These are phyloP conservation scores for Hydractinia symbiolongicarpus DNA, from an alignment of 30 jellyfish, hydroid and myxozoan genomes.

Conservation along the genomic window DNA sequence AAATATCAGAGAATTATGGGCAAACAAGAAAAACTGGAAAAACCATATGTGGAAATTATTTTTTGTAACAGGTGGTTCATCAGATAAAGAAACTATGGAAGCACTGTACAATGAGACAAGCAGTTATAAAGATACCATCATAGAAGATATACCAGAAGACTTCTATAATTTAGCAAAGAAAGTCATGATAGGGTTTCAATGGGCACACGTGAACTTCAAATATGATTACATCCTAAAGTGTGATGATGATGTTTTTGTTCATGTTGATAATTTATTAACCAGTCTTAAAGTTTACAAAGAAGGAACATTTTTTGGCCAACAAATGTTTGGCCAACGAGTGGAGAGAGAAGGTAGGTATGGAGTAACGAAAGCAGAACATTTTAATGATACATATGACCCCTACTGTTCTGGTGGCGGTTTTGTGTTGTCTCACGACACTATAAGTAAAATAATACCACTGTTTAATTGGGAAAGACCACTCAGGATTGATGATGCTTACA, in stretches of 20 bases:
- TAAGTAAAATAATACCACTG: slow-evolving; percentile 17
- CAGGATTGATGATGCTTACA: slow-evolving; percentile 39
- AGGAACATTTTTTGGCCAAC: slow-evolving; percentile 19
- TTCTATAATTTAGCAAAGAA: slow-evolving; percentile 5
- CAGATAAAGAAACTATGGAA: slow-evolving; percentile 5
- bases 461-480: slow-evolving; percentile 16
- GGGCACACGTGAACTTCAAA: slow-evolving; percentile 26
- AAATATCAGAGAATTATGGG: slow-evolving; percentile 21
- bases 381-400: slow-evolving; percentile 22
- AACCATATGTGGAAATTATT: slow-evolving; percentile 12
- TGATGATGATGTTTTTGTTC: slow-evolving; percentile 37
- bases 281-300: neutral
- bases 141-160: slow-evolving; percentile 21
- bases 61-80: slow-evolving; percentile 21
- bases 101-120: slow-evolving; percentile 14
- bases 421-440: slow-evolving; percentile 15
- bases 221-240: slow-evolving; percentile 24
- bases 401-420: slow-evolving; percentile 58
- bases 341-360: slow-evolving; percentile 29
- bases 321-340: slow-evolving; percentile 25
- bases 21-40: slow-evolving; percentile 18
- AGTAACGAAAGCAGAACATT: slow-evolving; percentile 26
- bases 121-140: slow-evolving; percentile 4
- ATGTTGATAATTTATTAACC: slow-evolving; percentile 1
- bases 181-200: slow-evolving; percentile 24